Evolutionary conservation across 2,113 vertebrate species (phyloP), one percentile per base, ranked within the genome.

Genomic region (Excalfactoria chinensis): DNA sequence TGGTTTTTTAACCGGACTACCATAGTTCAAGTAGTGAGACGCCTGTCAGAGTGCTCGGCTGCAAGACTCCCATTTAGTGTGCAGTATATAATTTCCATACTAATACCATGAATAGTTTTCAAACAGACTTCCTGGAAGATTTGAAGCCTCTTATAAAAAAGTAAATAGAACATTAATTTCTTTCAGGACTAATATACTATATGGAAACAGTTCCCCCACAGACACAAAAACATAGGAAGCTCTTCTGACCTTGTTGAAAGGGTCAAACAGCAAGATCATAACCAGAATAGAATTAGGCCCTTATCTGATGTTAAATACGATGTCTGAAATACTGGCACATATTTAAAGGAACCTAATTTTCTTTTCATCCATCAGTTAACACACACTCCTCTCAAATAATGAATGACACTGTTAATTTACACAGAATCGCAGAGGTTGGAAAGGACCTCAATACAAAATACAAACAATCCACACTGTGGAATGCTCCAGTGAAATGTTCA

Each of bases 11-110:
- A 93, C 77, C 71, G 76, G 89, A 81, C 75, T 86, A 70, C 64
- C 71, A 89, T n/a, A 85, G 85, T 93, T 96, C 94, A 89, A 55
- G 88, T 41, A 93, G 92, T 67, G 55, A 95, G 40, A 85, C 56
- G 83, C 22, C n/a, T 72, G 80, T 93, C 91, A 93, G 40, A 93
- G 55, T 85, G 60, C 56, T 94, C 68, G 90, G 81, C 81, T 83
- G 60, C 91, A 95, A 89, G 89, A 85, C 80, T 94, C 34, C n/a
- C 32, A 91, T 91, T 93, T 92, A 86, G 48, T 41, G 40, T 68
- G 60, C 56, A 90, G 64, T 53, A 93, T 94, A 92, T 95, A 96
- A 96, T 95, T 96, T 96, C 91, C 93, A 96, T 94, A 94, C 87
- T 94, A 96, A 96, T 92, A 91, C 26, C 71, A 75, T 93, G 93